Evolutionary conservation across 2,797 vertebrate species (phyloP), one percentile per base, ranked within the genome.

Genomic region (Etheostoma perlongum): DNA sequence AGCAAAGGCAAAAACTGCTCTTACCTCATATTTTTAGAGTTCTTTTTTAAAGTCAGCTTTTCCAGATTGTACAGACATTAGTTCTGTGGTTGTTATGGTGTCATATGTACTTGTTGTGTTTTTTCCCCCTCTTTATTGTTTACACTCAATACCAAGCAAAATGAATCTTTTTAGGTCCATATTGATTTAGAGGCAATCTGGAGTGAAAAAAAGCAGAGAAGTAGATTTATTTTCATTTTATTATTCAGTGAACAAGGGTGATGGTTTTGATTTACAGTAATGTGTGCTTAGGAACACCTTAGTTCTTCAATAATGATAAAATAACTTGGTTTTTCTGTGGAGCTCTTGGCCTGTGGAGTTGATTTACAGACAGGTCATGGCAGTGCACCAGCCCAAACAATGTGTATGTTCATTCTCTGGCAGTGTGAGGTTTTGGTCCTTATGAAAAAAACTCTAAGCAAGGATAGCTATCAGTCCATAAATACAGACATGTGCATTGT

Each of bases 191-290:
- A 78, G 63, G 73, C 64, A 84, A 88, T 85, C 78, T 81, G 51
- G 65, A 82, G 64, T 68, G 79, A 89, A 84, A 87, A 27, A 84
- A 54, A 86, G 76, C 51, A 73, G 65, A 87, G 72, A 76, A 72
- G 65, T 81, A 47, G 33, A 55, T 69, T 61, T 76, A 10, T 88
- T 85, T 59, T 71, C 40, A 42, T 79, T 48, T 65, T 75, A 79
- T 81, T 79, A 78, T 88, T 90, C 68, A 55, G 49, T 79, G 59
- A 87, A 87, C 78, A 85, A 84, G 42, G 72, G 78, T 44, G 42
- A 75, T 90, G 76, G 75, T 78, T 88, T 91, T 88, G 85, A 92
- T 95, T 92, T 92, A 88, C 81, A 78, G 82, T 89, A 88, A 92
- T 88, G 72, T 87, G 72, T 86, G 79, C 85, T 87, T 81, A 74